A percentile compares a stretch with the other conserved stretches of the same genome.
phyloP scores from a whole-genome alignment of 2,888 invertebrate species.

The Schizotus pectinicornis region DNA sequence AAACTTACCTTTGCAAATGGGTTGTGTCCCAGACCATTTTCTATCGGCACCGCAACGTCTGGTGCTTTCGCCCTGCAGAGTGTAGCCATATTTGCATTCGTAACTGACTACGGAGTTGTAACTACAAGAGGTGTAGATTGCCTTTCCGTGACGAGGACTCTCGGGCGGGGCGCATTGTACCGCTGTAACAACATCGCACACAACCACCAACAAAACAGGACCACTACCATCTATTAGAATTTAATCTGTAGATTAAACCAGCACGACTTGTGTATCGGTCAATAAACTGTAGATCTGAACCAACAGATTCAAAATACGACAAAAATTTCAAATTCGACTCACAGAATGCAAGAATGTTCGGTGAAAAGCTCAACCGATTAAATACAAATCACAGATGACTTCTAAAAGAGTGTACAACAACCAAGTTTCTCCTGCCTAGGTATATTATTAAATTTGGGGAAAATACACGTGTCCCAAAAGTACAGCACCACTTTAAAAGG shows the following conservation, averaged over 20 bases:
- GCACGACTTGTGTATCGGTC: too few relatives aligned
- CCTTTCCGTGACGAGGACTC: slow-evolving; percentile 90
- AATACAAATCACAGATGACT: too few relatives aligned
- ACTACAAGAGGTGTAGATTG: slow-evolving; percentile 89
- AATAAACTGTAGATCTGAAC: too few relatives aligned
- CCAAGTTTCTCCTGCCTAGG: too few relatives aligned
- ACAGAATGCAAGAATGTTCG: too few relatives aligned
- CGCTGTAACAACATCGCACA: slow-evolving; percentile 75
- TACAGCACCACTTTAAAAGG: too few relatives aligned
- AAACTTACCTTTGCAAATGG: slow-evolving; percentile 84
- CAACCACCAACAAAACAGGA: slow-evolving; percentile 46
- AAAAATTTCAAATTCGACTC: too few relatives aligned
- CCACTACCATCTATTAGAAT: neutral
- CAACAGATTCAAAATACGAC: too few relatives aligned
- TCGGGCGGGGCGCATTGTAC: slow-evolving; percentile 93
- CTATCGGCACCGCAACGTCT: slow-evolving; percentile 93
- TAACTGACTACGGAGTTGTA: slow-evolving; percentile 96
- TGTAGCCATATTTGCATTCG: slow-evolving; percentile 94
- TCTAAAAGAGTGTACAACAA: too few relatives aligned
- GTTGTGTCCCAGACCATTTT: slow-evolving; percentile 93
- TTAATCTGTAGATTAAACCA: neutral
- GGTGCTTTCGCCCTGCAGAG: slow-evolving; percentile 87
- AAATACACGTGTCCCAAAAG: too few relatives aligned
- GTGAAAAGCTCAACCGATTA: too few relatives aligned
- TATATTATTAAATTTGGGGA: too few relatives aligned